A percentile compares a stretch with the other conserved stretches of the same genome.
Evolutionary conservation across 2,888 invertebrate genomes (phyloP).

Genomic region (Caenorhabditis drosophilae): DNA sequence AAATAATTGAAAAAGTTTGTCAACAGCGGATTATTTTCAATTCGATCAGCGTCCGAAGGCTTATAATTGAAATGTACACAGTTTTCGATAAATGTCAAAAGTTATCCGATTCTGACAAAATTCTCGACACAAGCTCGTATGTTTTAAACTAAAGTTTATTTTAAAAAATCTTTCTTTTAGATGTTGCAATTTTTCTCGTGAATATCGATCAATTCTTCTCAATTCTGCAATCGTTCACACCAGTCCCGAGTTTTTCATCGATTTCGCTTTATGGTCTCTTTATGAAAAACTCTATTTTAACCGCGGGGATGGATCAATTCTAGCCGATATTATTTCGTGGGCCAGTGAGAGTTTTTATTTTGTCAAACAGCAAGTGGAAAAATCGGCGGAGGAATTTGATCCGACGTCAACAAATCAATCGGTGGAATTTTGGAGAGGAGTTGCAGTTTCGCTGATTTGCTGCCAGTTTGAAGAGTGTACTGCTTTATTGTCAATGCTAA

Average conservation of each 20-base stretch:
- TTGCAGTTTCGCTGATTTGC: slow-evolving; percentile 21
- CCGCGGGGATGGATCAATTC: slow-evolving; percentile 38
- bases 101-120: slow-evolving; percentile 9
- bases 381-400: slow-evolving; percentile 12
- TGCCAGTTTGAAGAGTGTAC: slow-evolving; percentile 35
- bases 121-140: slow-evolving; percentile 18
- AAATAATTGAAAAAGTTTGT: slow-evolving; percentile 25
- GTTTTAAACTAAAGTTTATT: neutral
- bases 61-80: slow-evolving; percentile 44
- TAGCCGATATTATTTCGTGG: slow-evolving; percentile 41
- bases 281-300: slow-evolving; percentile 45
- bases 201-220: slow-evolving; percentile 40
- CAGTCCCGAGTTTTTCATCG: slow-evolving; percentile 21
- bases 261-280: slow-evolving; percentile 44
- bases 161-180: slow-evolving; percentile 5
- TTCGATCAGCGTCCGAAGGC: slow-evolving; percentile 22
- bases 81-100: slow-evolving; percentile 38
- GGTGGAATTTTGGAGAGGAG: slow-evolving; percentile 28
- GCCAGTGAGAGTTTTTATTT: slow-evolving; percentile 39
- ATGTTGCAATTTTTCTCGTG: slow-evolving; percentile 24
- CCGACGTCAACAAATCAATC: neutral
- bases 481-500: slow-evolving; percentile 15
- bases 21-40: slow-evolving; percentile 15
- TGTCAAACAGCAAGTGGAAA: slow-evolving; percentile 13
- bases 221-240: slow-evolving; percentile 27